Percentiles rank a stretch among this genome's conserved stretches.
Evolutionary conservation across 2,888 invertebrate genomes (phyloP).

Genomic region (Zelleria hepariella): DNA sequence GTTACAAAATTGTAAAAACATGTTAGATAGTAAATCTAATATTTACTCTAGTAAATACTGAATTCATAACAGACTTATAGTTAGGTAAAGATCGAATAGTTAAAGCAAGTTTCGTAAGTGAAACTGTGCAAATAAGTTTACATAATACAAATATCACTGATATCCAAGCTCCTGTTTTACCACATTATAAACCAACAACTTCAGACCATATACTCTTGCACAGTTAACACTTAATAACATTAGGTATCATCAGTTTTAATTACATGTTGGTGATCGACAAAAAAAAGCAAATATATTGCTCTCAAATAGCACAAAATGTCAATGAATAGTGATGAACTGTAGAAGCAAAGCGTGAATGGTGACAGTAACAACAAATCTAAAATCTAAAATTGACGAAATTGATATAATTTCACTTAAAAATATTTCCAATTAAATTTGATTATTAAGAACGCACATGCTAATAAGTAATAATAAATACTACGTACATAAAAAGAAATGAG

Average conservation of each 20-base stretch:
- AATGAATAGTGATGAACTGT: neutral
- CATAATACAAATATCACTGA: conserved; percentile 12
- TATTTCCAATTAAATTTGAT: conserved; percentile 28
- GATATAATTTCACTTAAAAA: conserved; percentile 66
- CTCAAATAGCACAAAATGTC: neutral
- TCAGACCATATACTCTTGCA: conserved; percentile 45
- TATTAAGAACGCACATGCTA: conserved; percentile 37
- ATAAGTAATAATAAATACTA: conserved; percentile 25
- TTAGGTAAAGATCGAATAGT: conserved; percentile 37
- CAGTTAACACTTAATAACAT: conserved; percentile 44
- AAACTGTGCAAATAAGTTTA: conserved; percentile 57
- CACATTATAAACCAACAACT: conserved; percentile 21
- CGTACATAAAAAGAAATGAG: conserved; percentile 20
- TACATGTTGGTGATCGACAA: neutral
- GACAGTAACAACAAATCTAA: conserved; percentile 16
- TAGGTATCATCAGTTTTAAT: neutral
- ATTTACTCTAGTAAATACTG: conserved; percentile 61
- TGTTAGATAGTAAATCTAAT: conserved; percentile 44
- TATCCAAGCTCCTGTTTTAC: conserved; percentile 4
- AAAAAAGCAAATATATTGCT: conserved; percentile 15
- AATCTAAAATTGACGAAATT: conserved; percentile 72
- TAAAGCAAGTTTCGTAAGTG: conserved; percentile 49
- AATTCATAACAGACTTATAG: conserved; percentile 49
- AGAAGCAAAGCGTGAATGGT: conserved; percentile 5
- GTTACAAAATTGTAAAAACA: conserved; percentile 61